phyloP scores from a whole-genome alignment of 2,797 vertebrate species.

The Xiphophorus birchmanni region DNA sequence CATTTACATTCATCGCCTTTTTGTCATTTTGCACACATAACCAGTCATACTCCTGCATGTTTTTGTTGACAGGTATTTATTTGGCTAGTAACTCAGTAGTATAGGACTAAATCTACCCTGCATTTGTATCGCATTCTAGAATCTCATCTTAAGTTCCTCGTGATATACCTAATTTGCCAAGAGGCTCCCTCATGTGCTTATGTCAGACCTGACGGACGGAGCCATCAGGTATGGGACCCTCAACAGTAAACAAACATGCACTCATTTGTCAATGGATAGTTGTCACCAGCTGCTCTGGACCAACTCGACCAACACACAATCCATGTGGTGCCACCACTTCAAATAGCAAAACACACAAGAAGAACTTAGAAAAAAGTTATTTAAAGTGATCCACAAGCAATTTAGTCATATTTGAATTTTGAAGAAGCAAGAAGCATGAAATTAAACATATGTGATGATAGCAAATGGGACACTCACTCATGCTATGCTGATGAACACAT shows the following conservation, averaged over 20 bases:
- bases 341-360: constrained; percentile 29
- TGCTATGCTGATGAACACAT: constrained; percentile 33
- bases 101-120: constrained; percentile 28
- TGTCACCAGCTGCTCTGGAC: constrained; percentile 68
- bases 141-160: constrained; percentile 53
- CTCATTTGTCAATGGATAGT: constrained; percentile 68
- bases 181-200: constrained; percentile 50
- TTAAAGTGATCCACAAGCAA: constrained; percentile 46
- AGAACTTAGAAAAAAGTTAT: constrained; percentile 32
- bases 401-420: constrained; percentile 38
- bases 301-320: constrained; percentile 45
- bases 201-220: constrained; percentile 46
- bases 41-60: background rate
- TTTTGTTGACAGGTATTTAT: constrained; percentile 21
- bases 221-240: constrained; percentile 67
- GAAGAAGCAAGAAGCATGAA: constrained; percentile 37
- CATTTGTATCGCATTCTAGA: constrained; percentile 41
- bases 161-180: constrained; percentile 62
- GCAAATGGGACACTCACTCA: constrained; percentile 33
- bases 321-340: constrained; percentile 47
- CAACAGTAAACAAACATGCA: constrained; percentile 66
- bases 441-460: constrained; percentile 45
- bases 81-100: constrained; percentile 34
- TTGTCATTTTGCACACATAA: constrained; percentile 1
- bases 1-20: background rate